Conservation (phyloP, 2,797 vertebrate genomes). For the Eospalax fontanierii region DNA sequence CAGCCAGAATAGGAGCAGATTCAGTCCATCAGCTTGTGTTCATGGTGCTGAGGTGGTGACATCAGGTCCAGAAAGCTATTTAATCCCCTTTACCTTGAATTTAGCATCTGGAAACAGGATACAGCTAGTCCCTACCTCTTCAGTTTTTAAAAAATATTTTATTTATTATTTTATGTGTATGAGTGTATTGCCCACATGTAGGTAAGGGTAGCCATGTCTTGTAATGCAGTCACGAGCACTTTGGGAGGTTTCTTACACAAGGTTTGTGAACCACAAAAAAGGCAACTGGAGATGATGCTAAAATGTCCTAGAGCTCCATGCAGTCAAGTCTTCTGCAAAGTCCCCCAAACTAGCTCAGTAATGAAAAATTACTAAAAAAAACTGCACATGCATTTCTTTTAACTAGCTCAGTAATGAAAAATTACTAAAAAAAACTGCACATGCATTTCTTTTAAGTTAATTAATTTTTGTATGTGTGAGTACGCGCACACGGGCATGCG, state of each 20-base stretch:
- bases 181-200: neutral
- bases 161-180: too few relatives aligned
- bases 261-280: neutral
- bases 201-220: too few relatives aligned
- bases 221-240: too few relatives aligned
- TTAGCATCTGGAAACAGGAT: too few relatives aligned
- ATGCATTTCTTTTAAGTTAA: too few relatives aligned
- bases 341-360: neutral
- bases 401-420: neutral
- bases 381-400: neutral
- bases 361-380: neutral
- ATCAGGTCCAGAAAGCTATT: neutral
- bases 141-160: neutral
- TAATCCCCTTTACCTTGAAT: too few relatives aligned
- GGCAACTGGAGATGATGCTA: neutral
- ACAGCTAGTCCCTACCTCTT: too few relatives aligned
- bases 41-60: too few relatives aligned
- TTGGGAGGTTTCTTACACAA: neutral
- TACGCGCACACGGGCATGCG: too few relatives aligned
- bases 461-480: too few relatives aligned
- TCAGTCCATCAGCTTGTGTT: rapidly evolving
- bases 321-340: neutral
- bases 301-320: neutral
- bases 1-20: neutral
- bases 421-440: too few relatives aligned